Conservation (phyloP, 1,140 invertebrate species). For the Drosophila gunungcola region DNA sequence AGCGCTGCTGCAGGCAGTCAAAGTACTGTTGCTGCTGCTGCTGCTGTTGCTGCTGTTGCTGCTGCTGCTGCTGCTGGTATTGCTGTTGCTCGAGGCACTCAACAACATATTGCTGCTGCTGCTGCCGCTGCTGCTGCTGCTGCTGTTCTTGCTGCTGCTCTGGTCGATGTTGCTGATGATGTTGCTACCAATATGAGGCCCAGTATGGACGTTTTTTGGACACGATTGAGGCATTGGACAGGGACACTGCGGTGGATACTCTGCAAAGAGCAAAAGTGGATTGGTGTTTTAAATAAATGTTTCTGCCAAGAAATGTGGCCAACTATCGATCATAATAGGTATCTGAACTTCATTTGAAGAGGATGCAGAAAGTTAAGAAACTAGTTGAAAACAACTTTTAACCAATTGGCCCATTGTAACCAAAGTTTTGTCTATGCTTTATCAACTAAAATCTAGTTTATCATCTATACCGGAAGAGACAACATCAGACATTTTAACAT, state of each 20-base stretch:
- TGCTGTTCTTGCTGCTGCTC: conserved; percentile 84
- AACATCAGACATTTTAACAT: too few relatives aligned
- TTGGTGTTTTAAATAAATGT: background rate
- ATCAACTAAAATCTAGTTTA: too few relatives aligned
- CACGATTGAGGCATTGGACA: conserved; percentile 94
- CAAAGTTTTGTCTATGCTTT: too few relatives aligned
- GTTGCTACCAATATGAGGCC: conserved; percentile 95
- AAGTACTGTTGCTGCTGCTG: conserved; percentile 45
- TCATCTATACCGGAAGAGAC: too few relatives aligned
- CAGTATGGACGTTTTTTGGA: conserved; percentile 98
- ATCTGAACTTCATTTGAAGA: background rate
- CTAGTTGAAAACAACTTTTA: too few relatives aligned
- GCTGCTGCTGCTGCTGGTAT: conserved; percentile 57
- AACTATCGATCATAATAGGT: background rate
- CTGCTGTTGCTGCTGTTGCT: conserved; percentile 43
- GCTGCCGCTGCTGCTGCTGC: conserved; percentile 47
- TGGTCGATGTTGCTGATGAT: conserved; percentile 85
- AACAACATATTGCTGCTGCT: conserved; percentile 50
- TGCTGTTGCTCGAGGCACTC: conserved; percentile 63
- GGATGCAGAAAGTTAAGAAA: too few relatives aligned
- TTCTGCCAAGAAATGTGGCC: background rate
- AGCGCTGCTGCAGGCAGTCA: conserved; percentile 55
- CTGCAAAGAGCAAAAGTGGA: conserved; percentile 71
- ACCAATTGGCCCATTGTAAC: too few relatives aligned
- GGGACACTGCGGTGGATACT: conserved; percentile 89